These are phyloP conservation scores for Thripadectes ignobilis DNA, from an alignment of 2,797 vertebrate species.

Conservation along the genomic window DNA sequence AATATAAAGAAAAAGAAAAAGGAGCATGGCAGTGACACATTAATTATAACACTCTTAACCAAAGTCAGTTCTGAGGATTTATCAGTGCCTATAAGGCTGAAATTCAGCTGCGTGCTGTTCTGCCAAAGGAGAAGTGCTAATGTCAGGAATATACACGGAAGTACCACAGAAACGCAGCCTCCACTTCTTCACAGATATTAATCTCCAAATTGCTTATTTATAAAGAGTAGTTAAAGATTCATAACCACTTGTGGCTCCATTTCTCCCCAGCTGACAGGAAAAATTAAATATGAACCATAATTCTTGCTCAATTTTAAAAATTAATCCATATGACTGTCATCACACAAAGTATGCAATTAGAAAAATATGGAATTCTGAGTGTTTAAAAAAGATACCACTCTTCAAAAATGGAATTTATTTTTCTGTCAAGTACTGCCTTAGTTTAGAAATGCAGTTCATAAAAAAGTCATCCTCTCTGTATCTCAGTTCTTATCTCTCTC, in stretches of 20 bases:
- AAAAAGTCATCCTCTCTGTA: background rate
- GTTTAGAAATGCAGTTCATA: constrained; percentile 8
- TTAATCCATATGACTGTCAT: background rate
- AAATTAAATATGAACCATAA: background rate
- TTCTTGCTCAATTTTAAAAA: background rate
- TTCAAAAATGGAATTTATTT: background rate
- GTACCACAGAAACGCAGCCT: background rate
- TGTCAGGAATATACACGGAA: background rate
- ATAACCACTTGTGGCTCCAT: background rate
- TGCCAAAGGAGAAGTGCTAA: background rate
- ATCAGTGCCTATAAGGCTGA: background rate
- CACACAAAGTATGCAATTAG: background rate
- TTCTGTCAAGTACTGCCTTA: background rate
- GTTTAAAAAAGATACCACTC: background rate
- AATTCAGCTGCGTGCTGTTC: background rate
- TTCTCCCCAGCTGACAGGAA: background rate
- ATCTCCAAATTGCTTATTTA: constrained; percentile 12
- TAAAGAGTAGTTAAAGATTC: background rate
- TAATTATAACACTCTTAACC: background rate
- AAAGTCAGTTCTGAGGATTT: background rate
- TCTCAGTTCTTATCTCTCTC: background rate
- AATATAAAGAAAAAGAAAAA: too few relatives aligned
- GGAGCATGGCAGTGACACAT: background rate
- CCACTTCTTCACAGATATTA: background rate
- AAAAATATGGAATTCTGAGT: background rate